Evolutionary conservation across 1,140 invertebrate genomes (phyloP).

Genomic region (Drosophila insularis): DNA sequence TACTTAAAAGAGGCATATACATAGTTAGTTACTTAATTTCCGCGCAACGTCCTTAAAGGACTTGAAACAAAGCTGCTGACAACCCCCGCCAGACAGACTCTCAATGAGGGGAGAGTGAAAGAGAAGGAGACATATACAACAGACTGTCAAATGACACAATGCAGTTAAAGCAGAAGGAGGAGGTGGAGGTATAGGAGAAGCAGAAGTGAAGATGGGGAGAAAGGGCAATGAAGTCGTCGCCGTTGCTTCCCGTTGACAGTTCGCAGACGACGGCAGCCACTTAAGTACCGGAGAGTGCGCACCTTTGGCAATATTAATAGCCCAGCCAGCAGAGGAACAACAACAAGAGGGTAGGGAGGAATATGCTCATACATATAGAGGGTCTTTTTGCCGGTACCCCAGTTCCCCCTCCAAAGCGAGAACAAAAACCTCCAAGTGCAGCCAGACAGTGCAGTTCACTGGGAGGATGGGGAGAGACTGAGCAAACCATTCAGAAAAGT

Average conservation of each 20-base stretch:
- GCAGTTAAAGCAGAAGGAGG: constrained; percentile 17
- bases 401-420: neutral
- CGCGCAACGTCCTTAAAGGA: constrained; percentile 59
- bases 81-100: neutral
- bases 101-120: neutral
- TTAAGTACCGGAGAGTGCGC: constrained; percentile 75
- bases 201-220: constrained; percentile 4
- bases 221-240: constrained; percentile 12
- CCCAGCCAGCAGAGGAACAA: constrained; percentile 36
- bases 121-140: constrained; percentile 8
- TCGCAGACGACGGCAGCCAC: constrained; percentile 73
- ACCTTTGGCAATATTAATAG: constrained; percentile 80
- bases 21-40: constrained; percentile 76
- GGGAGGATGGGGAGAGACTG: neutral
- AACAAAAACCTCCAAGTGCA: constrained; percentile 44
- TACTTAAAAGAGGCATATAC: constrained; percentile 34
- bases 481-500: constrained; percentile 12
- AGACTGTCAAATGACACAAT: constrained; percentile 78
- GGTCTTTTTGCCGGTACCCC: neutral
- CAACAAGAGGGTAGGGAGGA: neutral
- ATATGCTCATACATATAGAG: too few relatives aligned
- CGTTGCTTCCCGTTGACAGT: constrained; percentile 69
- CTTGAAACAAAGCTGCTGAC: constrained; percentile 16
- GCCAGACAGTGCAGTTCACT: constrained; percentile 27
- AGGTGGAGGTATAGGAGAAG: too few relatives aligned